Evolutionary conservation across 2,113 vertebrate genomes (phyloP).

Genomic region (Lophotis ruficrista): DNA sequence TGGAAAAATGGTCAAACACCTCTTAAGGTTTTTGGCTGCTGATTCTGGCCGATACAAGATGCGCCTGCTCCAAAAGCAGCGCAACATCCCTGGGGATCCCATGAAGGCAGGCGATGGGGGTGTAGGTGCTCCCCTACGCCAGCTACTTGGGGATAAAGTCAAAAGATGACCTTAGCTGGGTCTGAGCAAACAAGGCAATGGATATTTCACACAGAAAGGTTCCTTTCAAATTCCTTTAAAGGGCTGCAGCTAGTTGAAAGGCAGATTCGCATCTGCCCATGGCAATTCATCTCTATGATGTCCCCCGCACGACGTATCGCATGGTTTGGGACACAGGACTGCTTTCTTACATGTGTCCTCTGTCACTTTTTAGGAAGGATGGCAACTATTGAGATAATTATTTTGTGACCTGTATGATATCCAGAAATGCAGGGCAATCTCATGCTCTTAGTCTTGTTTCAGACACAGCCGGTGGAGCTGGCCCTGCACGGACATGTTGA

Average conservation of each 20-base stretch:
- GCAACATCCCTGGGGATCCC: background rate
- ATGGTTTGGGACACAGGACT: background rate
- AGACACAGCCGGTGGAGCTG: background rate
- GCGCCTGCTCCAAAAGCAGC: background rate
- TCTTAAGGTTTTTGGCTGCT: background rate
- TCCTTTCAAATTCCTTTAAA: background rate
- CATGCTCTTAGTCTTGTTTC: background rate
- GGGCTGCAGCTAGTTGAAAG: background rate
- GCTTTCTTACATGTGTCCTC: background rate
- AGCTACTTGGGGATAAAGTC: background rate
- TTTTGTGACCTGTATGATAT: background rate
- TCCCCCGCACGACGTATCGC: fast-evolving
- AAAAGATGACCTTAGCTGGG: background rate
- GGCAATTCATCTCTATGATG: fast-evolving
- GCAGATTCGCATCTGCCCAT: fast-evolving
- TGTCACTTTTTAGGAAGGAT: background rate
- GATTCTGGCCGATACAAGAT: fast-evolving
- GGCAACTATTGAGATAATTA: background rate
- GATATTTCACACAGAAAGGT: background rate
- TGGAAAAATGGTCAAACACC: background rate
- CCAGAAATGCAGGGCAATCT: background rate
- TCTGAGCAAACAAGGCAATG: background rate
- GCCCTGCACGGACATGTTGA: background rate
- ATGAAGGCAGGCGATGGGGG: fast-evolving
- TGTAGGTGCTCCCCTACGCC: fast-evolving